Conservation (phyloP, 2,797 vertebrate genomes). For the Chrosomus eos region DNA sequence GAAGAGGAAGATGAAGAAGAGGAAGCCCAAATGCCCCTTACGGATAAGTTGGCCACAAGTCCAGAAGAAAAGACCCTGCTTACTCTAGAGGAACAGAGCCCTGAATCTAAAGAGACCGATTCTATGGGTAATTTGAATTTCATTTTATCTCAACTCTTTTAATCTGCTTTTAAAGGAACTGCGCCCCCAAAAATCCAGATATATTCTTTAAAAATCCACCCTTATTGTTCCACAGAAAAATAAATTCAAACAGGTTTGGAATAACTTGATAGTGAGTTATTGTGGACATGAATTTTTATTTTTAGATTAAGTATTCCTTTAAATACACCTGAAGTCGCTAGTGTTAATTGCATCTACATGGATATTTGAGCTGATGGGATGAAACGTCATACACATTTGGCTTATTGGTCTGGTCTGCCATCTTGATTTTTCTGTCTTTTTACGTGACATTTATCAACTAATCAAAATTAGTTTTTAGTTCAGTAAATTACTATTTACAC, state of each 20-base stretch:
- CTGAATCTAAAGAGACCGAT: slow-evolving; percentile 69
- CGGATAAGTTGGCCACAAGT: slow-evolving; percentile 76
- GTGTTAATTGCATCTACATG: background rate
- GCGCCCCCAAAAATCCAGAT: background rate
- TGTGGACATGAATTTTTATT: background rate
- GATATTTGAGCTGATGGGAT: background rate
- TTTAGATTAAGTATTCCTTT: background rate
- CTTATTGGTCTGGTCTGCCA: background rate
- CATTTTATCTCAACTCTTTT: slow-evolving; percentile 23
- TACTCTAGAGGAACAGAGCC: slow-evolving; percentile 66
- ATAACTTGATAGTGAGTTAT: background rate
- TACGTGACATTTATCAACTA: background rate
- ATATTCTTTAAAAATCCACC: background rate
- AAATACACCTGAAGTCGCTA: background rate
- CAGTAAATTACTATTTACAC: background rate
- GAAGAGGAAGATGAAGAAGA: slow-evolving; percentile 66
- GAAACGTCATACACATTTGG: background rate
- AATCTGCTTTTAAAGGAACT: background rate
- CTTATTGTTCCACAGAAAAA: background rate
- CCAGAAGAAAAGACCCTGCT: slow-evolving; percentile 72
- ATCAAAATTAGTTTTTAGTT: background rate
- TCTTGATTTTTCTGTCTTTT: background rate
- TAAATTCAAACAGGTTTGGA: background rate
- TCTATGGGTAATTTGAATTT: slow-evolving; percentile 68
- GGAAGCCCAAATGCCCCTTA: slow-evolving; percentile 72